Base-by-base conservation (phyloP, 2,113 vertebrate species). In the Elanoides forficatus region DNA sequence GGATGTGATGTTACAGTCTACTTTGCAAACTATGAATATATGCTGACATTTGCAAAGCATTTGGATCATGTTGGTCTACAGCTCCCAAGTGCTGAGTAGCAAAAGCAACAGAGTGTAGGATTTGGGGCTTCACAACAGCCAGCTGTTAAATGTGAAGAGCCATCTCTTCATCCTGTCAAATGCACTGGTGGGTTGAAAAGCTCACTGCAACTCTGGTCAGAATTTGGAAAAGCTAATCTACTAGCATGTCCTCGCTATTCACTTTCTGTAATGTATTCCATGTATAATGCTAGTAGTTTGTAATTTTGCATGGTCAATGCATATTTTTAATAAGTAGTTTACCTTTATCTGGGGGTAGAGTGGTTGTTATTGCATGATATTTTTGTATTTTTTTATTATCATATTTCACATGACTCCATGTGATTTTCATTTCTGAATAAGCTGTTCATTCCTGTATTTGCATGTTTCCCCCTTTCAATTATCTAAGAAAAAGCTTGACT, bases 171-270 rank as follows among this genome's bases (percentile, higher is more conserved):
- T 82, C 89, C 62, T 90, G 53, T 82, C 85, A 62, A 72, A 80
- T 86, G 83, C 42, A 17, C 91, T 88, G 47, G 93, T 94, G 87
- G 93, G 89, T 86, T 97, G 70, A 96, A 89, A 96, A 97, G 83
- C 93, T 97, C 96, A 95, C 98, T 97, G 90, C 43, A 75, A 21
- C 97, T 98, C 98, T 98, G 97, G 89, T 98, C 95, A 94, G 75
- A 89, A 80, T 81, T 81, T 65, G 87, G 76, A 94, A 91, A 76
- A 78, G 72, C 75, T 97, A 29, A 95, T 93, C 91, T 86, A 71
- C 86, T 91, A 42, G 75, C 73, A 60, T 81, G 40, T 86, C 66
- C 63, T 60, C 36, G 92, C 81, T 81, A 9, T 85, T 87, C 98
- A 55, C 79, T 73, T 94, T 53, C 94, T 95, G 93, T 91, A 90